phyloP scores from a whole-genome alignment of 2,888 invertebrate genomes.

The Deilephila porcellus region DNA sequence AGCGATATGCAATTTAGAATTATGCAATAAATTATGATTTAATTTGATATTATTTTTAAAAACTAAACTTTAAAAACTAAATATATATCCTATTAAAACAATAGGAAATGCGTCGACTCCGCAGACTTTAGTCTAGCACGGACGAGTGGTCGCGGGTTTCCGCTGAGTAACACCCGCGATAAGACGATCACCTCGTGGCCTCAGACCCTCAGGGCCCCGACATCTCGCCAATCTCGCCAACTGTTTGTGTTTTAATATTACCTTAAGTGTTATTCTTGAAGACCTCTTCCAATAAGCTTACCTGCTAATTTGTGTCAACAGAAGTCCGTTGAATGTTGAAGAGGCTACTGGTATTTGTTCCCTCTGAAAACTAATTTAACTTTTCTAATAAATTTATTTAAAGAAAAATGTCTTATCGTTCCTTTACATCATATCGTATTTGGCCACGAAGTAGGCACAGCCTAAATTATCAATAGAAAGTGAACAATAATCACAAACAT shows the following conservation, averaged over 20 bases:
- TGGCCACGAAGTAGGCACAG: background rate
- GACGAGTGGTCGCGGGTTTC: slow-evolving; percentile 77
- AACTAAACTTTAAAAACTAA: no score
- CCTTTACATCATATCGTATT: background rate
- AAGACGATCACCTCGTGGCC: slow-evolving; percentile 52
- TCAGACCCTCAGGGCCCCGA: slow-evolving; percentile 45
- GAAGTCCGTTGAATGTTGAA: no score
- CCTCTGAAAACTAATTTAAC: background rate
- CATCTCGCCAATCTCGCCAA: slow-evolving; percentile 54
- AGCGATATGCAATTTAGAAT: no score
- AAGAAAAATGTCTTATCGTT: background rate
- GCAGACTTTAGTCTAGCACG: slow-evolving; percentile 29
- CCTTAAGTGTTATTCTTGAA: slow-evolving; percentile 80
- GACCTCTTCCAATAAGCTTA: slow-evolving; percentile 69
- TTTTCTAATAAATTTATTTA: background rate
- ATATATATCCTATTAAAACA: no score
- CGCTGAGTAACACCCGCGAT: slow-evolving; percentile 73
- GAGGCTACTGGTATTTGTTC: background rate
- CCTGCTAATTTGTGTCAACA: slow-evolving; percentile 72
- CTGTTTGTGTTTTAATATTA: slow-evolving; percentile 83
- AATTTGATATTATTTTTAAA: no score
- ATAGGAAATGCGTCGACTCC: slow-evolving; percentile 42
- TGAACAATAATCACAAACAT: background rate
- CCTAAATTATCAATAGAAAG: background rate
- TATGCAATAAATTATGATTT: no score